Conservation (phyloP, 2,797 vertebrate species). For the Malacoraja senta region DNA sequence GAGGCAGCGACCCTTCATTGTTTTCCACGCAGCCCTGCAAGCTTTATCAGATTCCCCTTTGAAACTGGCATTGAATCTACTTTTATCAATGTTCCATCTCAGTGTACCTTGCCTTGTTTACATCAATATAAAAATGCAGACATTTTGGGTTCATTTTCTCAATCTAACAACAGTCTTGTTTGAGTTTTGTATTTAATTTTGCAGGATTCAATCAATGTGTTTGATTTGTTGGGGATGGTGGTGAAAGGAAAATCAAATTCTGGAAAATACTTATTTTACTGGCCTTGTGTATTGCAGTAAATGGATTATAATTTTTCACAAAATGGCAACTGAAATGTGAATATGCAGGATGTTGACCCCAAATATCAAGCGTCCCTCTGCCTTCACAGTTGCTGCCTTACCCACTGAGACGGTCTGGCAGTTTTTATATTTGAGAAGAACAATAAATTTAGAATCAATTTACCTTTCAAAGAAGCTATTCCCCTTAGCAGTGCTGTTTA, state of each 20-base stretch:
- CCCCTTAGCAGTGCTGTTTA: too few species aligned
- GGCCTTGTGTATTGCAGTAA: neutral
- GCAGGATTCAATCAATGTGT: neutral
- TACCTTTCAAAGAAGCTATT: too few species aligned
- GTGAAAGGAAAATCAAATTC: neutral
- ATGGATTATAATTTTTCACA: neutral
- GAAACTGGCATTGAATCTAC: neutral
- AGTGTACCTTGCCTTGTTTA: neutral
- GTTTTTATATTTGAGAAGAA: neutral
- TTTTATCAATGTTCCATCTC: neutral
- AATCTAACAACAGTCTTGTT: neutral
- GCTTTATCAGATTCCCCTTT: neutral
- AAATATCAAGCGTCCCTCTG: too few species aligned
- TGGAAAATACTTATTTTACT: neutral
- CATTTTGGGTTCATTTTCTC: neutral
- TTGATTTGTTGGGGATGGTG: neutral
- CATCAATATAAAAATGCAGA: neutral
- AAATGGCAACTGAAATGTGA: neutral
- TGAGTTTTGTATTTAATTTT: neutral
- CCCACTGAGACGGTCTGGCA: too few species aligned
- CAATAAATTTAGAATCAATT: neutral
- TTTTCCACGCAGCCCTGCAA: neutral
- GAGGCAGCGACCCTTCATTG: too few species aligned
- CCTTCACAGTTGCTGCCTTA: too few species aligned
- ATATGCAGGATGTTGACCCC: too few species aligned